These are phyloP conservation scores for Agrochola lota DNA, from an alignment of 2,888 invertebrate species.

Conservation along the genomic window DNA sequence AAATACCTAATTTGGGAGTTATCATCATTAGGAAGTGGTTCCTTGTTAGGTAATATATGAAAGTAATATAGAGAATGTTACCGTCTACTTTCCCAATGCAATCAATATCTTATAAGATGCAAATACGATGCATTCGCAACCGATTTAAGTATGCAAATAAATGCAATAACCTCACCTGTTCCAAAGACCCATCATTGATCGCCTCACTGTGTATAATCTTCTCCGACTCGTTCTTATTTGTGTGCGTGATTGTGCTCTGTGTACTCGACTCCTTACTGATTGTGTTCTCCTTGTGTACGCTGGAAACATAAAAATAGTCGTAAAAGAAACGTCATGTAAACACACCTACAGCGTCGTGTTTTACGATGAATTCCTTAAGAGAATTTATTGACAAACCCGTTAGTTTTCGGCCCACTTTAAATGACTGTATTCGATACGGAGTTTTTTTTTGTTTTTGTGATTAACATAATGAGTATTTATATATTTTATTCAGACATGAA, in stretches of 20 bases:
- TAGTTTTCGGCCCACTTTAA: conserved; percentile 45
- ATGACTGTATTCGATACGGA: conserved; percentile 37
- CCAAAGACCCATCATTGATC: conserved; percentile 77
- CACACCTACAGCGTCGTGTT: conserved; percentile 15
- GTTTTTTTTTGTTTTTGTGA: conserved; percentile 19
- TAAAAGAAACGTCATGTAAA: conserved; percentile 39
- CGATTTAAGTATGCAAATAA: conserved; percentile 27
- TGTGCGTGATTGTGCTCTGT: conserved; percentile 84
- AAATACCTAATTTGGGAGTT: not conserved
- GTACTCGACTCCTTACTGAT: conserved; percentile 83
- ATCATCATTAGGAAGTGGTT: not conserved
- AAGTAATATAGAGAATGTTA: conserved; percentile 7
- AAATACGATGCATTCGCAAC: conserved; percentile 20
- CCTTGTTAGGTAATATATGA: not conserved
- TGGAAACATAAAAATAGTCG: conserved; percentile 71
- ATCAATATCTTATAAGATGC: conserved; percentile 14
- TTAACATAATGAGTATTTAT: conserved; percentile 21
- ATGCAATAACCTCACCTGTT: conserved; percentile 76
- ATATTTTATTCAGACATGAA: conserved; percentile 4
- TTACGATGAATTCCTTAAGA: conserved; percentile 52
- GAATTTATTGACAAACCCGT: conserved; percentile 42
- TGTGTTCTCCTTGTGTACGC: conserved; percentile 86
- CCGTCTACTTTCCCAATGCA: conserved; percentile 13
- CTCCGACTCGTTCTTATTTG: conserved; percentile 84
- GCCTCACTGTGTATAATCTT: conserved; percentile 83